These are phyloP conservation scores for Polia nebulosa DNA, from an alignment of 2,888 invertebrate species.

Conservation along the genomic window DNA sequence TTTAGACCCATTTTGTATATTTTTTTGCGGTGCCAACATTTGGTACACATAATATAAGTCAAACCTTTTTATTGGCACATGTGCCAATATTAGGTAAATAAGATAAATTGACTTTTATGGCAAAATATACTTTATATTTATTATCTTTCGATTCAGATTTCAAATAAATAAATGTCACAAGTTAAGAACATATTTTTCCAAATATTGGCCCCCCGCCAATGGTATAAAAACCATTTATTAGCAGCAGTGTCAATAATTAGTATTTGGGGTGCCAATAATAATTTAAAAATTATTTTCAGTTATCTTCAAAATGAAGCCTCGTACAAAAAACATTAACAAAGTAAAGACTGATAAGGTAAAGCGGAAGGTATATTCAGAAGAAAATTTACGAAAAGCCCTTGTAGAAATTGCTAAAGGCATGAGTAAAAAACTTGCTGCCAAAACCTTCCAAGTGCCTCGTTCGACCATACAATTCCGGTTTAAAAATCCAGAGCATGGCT, in stretches of 20 bases:
- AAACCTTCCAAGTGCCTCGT: conserved; percentile 8
- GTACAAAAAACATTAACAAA: conserved; percentile 12
- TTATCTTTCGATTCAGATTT: not conserved
- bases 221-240: conserved; percentile 6
- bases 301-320: conserved; percentile 18
- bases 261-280: conserved; percentile 18
- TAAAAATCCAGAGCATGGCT: conserved; percentile 11
- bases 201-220: not conserved
- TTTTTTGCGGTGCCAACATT: conserved; percentile 6
- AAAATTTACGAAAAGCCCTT: conserved; percentile 2
- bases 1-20: not conserved
- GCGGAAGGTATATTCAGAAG: conserved; percentile 1
- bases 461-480: conserved; percentile 8
- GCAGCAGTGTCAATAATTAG: conserved; percentile 6
- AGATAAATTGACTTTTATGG: not conserved
- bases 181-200: not conserved
- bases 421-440: conserved; percentile 13
- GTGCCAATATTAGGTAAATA: conserved; percentile 2
- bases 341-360: conserved; percentile 13
- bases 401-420: conserved; percentile 2
- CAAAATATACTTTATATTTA: conserved; percentile 1
- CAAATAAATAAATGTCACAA: not conserved
- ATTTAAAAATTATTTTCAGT: not conserved
- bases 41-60: not conserved
- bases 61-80: conserved; percentile 4